Evolutionary conservation across 2,797 vertebrate genomes (phyloP).

Genomic region (Gadopsis bispinosus): DNA sequence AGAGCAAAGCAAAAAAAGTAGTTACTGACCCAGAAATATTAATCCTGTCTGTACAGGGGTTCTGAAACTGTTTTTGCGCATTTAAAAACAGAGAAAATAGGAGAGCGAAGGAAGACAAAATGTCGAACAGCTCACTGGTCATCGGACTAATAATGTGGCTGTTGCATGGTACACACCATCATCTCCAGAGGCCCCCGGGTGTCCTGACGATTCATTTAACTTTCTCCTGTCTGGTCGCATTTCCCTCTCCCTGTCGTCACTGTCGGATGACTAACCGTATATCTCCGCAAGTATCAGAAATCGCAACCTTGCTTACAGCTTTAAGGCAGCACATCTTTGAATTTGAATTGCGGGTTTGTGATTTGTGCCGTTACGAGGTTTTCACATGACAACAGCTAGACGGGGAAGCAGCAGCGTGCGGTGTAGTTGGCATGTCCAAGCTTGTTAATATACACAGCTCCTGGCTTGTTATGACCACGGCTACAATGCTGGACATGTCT

Average conservation of each 20-base stretch:
- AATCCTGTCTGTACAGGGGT: neutral
- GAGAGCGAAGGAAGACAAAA: neutral
- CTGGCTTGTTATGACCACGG: conserved; percentile 20
- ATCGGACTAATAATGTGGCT: neutral
- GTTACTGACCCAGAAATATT: conserved; percentile 5
- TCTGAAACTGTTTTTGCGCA: neutral
- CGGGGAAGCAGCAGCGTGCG: conserved; percentile 31
- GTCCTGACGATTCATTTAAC: neutral
- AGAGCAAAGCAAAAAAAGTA: conserved; percentile 5
- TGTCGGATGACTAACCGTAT: too few relatives aligned
- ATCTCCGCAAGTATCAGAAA: neutral
- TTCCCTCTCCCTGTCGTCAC: neutral
- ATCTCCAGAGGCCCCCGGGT: neutral
- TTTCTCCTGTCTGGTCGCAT: neutral
- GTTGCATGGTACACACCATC: neutral
- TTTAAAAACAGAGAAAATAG: neutral
- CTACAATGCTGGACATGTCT: conserved; percentile 51
- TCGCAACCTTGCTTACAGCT: neutral
- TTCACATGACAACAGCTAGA: conserved; percentile 4
- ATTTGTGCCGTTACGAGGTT: neutral
- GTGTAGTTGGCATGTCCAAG: conserved; percentile 35
- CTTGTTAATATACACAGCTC: conserved; percentile 17
- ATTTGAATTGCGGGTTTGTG: neutral
- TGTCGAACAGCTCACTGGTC: neutral
- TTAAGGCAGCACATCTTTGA: neutral